A percentile compares a stretch with the other conserved stretches of the same genome.
Conservation (phyloP, 2,797 vertebrate species). For the Paguma larvata region DNA sequence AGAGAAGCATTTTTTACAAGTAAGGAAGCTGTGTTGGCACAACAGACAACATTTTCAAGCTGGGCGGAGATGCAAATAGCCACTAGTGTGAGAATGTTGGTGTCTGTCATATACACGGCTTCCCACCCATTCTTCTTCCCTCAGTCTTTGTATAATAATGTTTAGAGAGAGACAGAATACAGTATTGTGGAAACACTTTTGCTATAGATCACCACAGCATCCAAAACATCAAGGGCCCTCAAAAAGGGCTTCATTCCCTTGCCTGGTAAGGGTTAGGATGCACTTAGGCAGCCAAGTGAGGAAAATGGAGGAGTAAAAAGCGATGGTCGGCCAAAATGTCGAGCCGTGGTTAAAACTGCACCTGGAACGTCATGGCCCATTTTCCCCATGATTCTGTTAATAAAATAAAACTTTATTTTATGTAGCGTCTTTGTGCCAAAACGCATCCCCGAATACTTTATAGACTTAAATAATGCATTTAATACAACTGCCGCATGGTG, state of each 20-base stretch:
- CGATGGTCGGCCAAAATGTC: background rate
- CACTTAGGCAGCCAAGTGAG: background rate
- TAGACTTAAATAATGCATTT: constrained; percentile 81
- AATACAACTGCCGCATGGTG: constrained; percentile 64
- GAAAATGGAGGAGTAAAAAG: background rate
- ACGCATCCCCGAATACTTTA: constrained; percentile 76
- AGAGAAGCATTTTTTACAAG: constrained; percentile 83
- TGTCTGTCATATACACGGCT: constrained; percentile 41
- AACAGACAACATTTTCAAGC: constrained; percentile 85
- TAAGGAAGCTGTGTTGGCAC: constrained; percentile 83
- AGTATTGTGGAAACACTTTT: background rate
- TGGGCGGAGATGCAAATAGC: constrained; percentile 81
- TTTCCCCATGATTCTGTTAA: constrained; percentile 52
- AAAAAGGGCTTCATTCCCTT: constrained; percentile 22
- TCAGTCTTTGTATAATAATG: constrained; percentile 19
- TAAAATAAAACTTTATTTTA: constrained; percentile 79
- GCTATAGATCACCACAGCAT: background rate
- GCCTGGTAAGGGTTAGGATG: background rate
- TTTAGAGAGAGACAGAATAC: constrained; percentile 33
- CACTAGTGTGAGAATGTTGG: constrained; percentile 63
- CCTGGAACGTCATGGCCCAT: background rate
- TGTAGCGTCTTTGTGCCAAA: constrained; percentile 59
- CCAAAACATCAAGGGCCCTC: background rate
- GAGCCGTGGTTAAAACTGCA: constrained; percentile 19
- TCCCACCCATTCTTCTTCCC: constrained; percentile 23